phyloP scores from a whole-genome alignment of 2,888 invertebrate species.

The Cantharis rustica region DNA sequence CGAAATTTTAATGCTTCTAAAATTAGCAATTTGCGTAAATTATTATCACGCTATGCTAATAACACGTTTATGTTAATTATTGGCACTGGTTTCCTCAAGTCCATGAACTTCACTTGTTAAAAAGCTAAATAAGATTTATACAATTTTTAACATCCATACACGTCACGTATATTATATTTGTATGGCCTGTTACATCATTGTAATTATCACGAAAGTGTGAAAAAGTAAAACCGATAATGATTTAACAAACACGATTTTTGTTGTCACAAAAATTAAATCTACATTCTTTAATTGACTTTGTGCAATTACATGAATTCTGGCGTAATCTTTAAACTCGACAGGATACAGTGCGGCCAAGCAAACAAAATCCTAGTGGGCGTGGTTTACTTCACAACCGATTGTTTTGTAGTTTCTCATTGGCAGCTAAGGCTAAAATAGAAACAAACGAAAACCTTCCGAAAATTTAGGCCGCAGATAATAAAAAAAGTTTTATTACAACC shows the following conservation, averaged over 20 bases:
- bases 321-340: not conserved
- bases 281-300: not conserved
- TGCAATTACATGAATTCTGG: not conserved
- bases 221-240: not conserved
- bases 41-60: not conserved
- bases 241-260: not conserved
- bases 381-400: not conserved
- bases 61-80: not conserved
- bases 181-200: not conserved
- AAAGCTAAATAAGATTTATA: not conserved
- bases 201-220: not conserved
- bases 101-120: not conserved
- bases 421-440: not conserved
- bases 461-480: not conserved
- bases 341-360: not conserved
- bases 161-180: not conserved
- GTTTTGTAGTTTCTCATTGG: not conserved
- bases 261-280: not conserved
- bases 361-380: not conserved
- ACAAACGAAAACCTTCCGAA: not conserved
- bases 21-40: not conserved
- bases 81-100: not conserved
- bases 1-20: not conserved
- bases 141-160: not conserved
- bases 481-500: not conserved